A percentile compares a stretch with the other conserved stretches of the same genome.
Evolutionary conservation across 2,888 invertebrate genomes (phyloP).

Genomic region (Leucophenga montana): DNA sequence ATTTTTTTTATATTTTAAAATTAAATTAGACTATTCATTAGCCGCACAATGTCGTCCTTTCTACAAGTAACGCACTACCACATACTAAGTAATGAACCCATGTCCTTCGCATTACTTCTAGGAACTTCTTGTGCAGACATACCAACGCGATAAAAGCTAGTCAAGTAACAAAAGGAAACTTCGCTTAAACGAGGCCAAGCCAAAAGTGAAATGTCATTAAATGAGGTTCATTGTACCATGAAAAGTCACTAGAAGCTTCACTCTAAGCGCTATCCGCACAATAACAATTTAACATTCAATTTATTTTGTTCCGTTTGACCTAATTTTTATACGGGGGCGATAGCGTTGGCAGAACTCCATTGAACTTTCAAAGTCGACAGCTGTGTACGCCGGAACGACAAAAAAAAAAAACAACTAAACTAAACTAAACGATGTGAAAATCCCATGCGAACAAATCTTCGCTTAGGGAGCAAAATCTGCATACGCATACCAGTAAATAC

Average conservation of each 20-base stretch:
- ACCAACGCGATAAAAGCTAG: no score
- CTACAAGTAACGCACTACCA: no score
- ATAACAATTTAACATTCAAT: conserved; percentile 30
- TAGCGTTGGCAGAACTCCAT: conserved; percentile 37
- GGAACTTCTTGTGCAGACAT: no score
- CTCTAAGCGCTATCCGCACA: conserved; percentile 11
- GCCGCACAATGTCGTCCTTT: no score
- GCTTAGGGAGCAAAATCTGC: not conserved
- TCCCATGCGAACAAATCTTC: not conserved
- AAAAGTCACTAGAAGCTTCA: conserved; percentile 48
- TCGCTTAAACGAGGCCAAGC: not conserved
- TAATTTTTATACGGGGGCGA: conserved; percentile 32
- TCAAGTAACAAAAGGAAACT: no score
- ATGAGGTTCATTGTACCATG: conserved; percentile 46
- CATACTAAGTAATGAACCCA: no score
- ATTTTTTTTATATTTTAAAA: no score
- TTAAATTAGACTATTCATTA: no score
- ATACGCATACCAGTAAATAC: not conserved
- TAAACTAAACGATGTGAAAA: not conserved
- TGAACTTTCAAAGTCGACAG: conserved; percentile 1
- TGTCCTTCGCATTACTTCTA: no score
- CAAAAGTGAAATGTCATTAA: conserved; percentile 36
- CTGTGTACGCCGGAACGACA: conserved; percentile 31
- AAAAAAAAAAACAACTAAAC: conserved; percentile 30
- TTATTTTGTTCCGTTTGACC: conserved; percentile 44